Evolutionary conservation across 2,888 invertebrate genomes (phyloP).

Genomic region (Patella depressa): DNA sequence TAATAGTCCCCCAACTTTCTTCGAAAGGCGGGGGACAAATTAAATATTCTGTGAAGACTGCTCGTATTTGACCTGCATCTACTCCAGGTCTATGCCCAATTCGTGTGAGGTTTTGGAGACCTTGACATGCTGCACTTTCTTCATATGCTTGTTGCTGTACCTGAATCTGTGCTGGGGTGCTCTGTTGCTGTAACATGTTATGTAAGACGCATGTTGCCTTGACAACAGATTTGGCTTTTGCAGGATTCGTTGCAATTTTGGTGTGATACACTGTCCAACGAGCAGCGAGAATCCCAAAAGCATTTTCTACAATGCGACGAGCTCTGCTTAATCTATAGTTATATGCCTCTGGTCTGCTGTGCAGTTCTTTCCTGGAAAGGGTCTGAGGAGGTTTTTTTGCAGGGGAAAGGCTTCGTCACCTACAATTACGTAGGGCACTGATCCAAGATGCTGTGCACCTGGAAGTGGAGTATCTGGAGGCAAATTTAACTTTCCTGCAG

Average conservation of each 20-base stretch:
- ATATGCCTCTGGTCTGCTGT: neutral
- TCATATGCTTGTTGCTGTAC: too few species aligned
- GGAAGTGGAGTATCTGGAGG: conserved; percentile 23
- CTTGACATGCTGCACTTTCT: too few species aligned
- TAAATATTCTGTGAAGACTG: too few species aligned
- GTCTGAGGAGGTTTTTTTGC: conserved; percentile 36
- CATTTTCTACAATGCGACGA: neutral
- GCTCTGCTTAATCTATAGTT: neutral
- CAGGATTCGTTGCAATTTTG: neutral
- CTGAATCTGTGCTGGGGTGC: neutral
- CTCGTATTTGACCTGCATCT: too few species aligned
- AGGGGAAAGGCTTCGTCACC: conserved; percentile 54
- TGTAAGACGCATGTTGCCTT: neutral
- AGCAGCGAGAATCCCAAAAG: neutral
- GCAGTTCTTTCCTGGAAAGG: neutral
- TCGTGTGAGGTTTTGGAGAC: too few species aligned
- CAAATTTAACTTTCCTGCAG: conserved; percentile 11
- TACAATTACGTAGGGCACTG: conserved; percentile 42
- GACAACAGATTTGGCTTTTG: neutral
- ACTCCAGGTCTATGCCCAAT: too few species aligned
- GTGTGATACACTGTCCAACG: neutral
- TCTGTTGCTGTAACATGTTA: neutral
- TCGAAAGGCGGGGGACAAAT: too few species aligned
- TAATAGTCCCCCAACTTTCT: too few species aligned
- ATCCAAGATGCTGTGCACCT: conserved; percentile 26